Conservation (phyloP, 1,140 invertebrate species). For the Aphelenchoides besseyi region DNA sequence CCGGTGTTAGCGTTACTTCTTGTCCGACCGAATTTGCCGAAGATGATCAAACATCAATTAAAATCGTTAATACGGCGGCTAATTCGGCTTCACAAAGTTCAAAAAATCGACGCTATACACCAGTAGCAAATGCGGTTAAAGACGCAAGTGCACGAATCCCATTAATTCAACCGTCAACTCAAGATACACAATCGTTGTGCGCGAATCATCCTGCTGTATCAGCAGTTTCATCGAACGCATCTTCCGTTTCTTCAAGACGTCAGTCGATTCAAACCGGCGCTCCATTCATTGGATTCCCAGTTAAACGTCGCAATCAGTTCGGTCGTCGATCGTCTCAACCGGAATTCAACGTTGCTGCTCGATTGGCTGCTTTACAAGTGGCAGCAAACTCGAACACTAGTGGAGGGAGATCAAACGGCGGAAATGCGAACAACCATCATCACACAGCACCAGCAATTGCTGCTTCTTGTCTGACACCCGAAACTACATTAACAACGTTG, state of each 20-base stretch:
- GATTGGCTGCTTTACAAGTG: slow-evolving; percentile 4
- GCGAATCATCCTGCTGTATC: slow-evolving; percentile 17
- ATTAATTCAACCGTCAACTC: background rate
- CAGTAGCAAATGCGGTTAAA: slow-evolving; percentile 7
- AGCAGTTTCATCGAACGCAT: slow-evolving; percentile 23
- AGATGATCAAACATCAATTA: slow-evolving; percentile 19
- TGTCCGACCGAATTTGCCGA: slow-evolving; percentile 55
- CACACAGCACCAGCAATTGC: background rate
- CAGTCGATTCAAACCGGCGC: slow-evolving; percentile 58
- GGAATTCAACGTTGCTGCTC: slow-evolving; percentile 24
- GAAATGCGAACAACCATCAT: background rate
- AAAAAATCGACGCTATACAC: slow-evolving; percentile 21
- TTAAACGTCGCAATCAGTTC: slow-evolving; percentile 32
- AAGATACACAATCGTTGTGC: background rate
- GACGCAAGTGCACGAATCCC: background rate
- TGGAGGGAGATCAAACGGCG: background rate
- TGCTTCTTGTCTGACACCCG: background rate
- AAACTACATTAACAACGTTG: background rate
- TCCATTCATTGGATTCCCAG: slow-evolving; percentile 55
- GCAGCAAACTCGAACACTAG: slow-evolving; percentile 9
- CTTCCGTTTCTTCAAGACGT: slow-evolving; percentile 30
- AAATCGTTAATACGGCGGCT: slow-evolving; percentile 3
- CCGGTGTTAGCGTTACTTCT: slow-evolving; percentile 48
- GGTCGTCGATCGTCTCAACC: slow-evolving; percentile 36
- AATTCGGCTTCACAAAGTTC: background rate